phyloP scores from a whole-genome alignment of 64 coral and sea anemone genomes.

The Porites australiensis region DNA sequence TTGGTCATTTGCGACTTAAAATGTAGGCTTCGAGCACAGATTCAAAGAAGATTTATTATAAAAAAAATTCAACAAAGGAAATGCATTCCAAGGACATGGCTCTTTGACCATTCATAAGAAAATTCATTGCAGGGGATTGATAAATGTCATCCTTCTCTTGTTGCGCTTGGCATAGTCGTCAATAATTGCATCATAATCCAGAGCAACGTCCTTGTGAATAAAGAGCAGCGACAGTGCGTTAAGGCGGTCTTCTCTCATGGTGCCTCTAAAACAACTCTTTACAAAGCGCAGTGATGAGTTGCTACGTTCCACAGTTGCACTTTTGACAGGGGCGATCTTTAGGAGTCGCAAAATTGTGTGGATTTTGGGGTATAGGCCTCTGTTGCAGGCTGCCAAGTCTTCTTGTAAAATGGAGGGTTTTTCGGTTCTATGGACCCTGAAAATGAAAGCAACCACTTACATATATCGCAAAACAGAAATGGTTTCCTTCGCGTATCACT shows the following conservation, averaged over 20 bases:
- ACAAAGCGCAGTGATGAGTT: conserved; percentile 70
- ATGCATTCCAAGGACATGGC: neutral
- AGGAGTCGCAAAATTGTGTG: conserved; percentile 57
- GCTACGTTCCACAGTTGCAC: conserved; percentile 57
- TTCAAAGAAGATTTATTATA: too few relatives aligned
- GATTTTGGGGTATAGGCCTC: conserved; percentile 49
- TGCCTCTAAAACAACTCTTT: conserved; percentile 40
- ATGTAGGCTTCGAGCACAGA: too few relatives aligned
- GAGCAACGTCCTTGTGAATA: conserved; percentile 58
- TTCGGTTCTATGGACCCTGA: too few relatives aligned
- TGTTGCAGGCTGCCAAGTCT: conserved; percentile 4
- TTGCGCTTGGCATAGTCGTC: conserved; percentile 56
- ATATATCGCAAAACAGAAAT: too few relatives aligned
- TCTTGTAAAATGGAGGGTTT: neutral
- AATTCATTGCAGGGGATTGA: conserved; percentile 60
- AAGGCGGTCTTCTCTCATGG: conserved; percentile 50
- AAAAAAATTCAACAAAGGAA: too few relatives aligned
- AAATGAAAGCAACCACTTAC: too few relatives aligned
- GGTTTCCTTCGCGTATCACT: too few relatives aligned
- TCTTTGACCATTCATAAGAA: neutral
- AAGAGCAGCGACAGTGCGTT: conserved; percentile 53
- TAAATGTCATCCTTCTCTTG: conserved; percentile 62
- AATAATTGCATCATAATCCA: conserved; percentile 50
- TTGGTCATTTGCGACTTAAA: too few relatives aligned
- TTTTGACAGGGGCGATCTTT: conserved; percentile 46